phyloP scores from a whole-genome alignment of 2,888 invertebrate genomes.

The Acanthacorydalis orientalis region DNA sequence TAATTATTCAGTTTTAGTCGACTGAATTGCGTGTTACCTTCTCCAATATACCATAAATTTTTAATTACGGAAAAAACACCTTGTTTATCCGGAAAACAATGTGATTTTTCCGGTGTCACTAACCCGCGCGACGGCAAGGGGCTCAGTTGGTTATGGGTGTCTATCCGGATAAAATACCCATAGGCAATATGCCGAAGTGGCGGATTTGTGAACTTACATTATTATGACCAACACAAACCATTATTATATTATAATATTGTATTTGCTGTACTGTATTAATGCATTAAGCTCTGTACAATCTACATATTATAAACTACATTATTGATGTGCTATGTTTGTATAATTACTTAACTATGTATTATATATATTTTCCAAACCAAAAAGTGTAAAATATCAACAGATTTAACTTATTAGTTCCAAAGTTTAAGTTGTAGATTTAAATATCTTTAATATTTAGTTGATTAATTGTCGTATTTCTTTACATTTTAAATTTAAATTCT shows the following conservation, averaged over 20 bases:
- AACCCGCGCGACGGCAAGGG: slow-evolving; percentile 33
- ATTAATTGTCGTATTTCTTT: too few relatives aligned
- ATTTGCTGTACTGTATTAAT: slow-evolving; percentile 16
- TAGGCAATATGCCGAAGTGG: slow-evolving; percentile 17
- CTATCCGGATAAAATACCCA: slow-evolving; percentile 26
- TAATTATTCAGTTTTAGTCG: not conserved
- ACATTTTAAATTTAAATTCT: too few relatives aligned
- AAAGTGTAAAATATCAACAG: too few relatives aligned
- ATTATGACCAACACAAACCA: slow-evolving; percentile 10
- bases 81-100: slow-evolving; percentile 22
- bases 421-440: too few relatives aligned
- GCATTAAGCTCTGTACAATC: slow-evolving; percentile 16
- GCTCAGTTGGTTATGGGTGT: slow-evolving; percentile 35
- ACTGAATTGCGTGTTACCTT: not conserved
- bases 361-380: too few relatives aligned
- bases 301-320: slow-evolving; percentile 17
- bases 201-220: slow-evolving; percentile 13
- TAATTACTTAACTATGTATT: too few relatives aligned
- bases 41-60: not conserved
- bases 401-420: too few relatives aligned
- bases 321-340: slow-evolving; percentile 22
- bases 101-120: slow-evolving; percentile 22
- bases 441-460: too few relatives aligned
- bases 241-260: slow-evolving; percentile 8
- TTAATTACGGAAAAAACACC: not conserved